phyloP scores from a whole-genome alignment of 2,113 vertebrate species.

The Charadrius vociferus region DNA sequence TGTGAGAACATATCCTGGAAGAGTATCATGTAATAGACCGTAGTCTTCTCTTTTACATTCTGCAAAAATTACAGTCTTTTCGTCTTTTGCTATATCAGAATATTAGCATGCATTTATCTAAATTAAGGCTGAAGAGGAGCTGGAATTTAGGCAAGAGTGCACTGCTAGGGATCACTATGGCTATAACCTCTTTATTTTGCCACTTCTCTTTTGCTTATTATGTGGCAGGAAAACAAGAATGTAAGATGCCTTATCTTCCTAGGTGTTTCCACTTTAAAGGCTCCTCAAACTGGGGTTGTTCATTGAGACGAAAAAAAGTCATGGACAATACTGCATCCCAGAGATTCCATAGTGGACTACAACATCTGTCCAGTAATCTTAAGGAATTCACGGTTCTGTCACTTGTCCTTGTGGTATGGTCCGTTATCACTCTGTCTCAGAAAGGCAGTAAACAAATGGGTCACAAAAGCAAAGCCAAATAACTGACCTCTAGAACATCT shows the following conservation, averaged over 20 bases:
- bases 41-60: not conserved
- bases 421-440: not conserved
- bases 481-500: not conserved
- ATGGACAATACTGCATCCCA: not conserved
- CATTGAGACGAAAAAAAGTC: not conserved
- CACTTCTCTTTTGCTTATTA: not conserved
- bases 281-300: not conserved
- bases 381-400: not conserved
- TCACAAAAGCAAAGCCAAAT: not conserved
- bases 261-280: not conserved
- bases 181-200: not conserved
- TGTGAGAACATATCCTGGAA: not conserved
- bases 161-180: not conserved
- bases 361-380: not conserved
- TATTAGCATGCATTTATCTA: not conserved
- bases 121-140: not conserved
- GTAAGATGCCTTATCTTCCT: not conserved
- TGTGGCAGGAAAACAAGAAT: not conserved
- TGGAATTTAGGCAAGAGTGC: not conserved
- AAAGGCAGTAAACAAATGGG: not conserved
- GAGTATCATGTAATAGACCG: fast-evolving
- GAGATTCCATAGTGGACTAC: not conserved
- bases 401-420: not conserved
- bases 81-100: not conserved
- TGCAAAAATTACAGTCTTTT: not conserved